Evolutionary conservation across 2,888 invertebrate species (phyloP).

Genomic region (Monochamus alternatus): DNA sequence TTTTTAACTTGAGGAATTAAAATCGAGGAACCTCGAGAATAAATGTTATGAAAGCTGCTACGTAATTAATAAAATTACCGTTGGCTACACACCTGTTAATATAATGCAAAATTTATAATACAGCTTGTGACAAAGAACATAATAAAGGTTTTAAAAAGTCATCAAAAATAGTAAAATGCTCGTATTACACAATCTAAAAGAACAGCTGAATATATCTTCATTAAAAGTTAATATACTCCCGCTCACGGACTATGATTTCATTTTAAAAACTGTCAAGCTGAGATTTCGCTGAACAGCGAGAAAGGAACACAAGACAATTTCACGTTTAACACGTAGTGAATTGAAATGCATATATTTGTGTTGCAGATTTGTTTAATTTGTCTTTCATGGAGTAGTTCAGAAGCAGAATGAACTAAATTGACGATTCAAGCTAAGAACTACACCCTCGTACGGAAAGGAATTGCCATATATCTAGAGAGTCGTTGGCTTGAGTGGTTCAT

Average conservation of each 20-base stretch:
- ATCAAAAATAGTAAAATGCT: not conserved
- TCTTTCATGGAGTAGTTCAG: not conserved
- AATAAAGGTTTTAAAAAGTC: conserved; percentile 2
- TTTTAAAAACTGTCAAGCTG: conserved; percentile 16
- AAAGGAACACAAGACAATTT: not conserved
- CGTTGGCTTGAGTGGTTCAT: no score
- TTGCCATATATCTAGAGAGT: no score
- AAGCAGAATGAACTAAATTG: not conserved
- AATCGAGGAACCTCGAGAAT: no score
- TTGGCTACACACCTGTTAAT: no score
- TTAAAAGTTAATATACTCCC: conserved; percentile 18
- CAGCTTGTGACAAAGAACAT: not conserved
- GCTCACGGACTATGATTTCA: conserved; percentile 8
- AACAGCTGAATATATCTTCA: not conserved
- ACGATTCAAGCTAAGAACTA: no score
- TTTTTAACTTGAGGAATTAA: no score
- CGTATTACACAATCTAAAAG: not conserved
- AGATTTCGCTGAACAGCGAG: not conserved
- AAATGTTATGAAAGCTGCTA: no score
- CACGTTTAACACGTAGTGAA: not conserved
- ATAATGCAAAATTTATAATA: not conserved
- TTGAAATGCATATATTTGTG: not conserved
- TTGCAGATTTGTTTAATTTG: not conserved
- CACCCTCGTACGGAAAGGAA: no score
- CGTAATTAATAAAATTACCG: no score